These are phyloP conservation scores for Mus minutoides DNA, from an alignment of 2,797 vertebrate genomes.

Conservation along the genomic window DNA sequence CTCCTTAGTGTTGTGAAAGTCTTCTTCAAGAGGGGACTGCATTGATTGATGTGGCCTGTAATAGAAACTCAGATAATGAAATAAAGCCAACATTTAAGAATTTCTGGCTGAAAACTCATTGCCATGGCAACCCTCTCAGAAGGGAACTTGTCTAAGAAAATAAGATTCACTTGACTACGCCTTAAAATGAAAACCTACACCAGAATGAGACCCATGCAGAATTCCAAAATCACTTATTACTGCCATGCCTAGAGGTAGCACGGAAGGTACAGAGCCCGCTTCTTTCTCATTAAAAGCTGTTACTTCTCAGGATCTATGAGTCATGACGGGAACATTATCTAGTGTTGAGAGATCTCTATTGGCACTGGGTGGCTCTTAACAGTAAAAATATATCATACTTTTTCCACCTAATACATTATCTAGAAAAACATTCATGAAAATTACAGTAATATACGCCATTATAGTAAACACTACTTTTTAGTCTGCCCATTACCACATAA, in stretches of 20 bases:
- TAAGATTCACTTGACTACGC: conserved; percentile 76
- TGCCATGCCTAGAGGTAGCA: not conserved
- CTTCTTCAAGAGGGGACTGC: conserved; percentile 77
- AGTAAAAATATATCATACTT: conserved; percentile 5
- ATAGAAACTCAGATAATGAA: conserved; percentile 84
- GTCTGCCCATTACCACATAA: not conserved
- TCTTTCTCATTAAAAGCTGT: conserved; percentile 29
- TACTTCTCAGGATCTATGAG: conserved; percentile 1
- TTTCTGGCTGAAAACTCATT: conserved; percentile 83
- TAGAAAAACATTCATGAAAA: not conserved
- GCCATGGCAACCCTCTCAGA: conserved; percentile 83
- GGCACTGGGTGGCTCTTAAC: not conserved
- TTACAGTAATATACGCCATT: not conserved
- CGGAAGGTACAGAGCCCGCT: not conserved
- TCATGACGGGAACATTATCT: not conserved
- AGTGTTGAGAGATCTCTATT: not conserved
- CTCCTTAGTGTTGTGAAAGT: conserved; percentile 69
- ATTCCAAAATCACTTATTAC: conserved; percentile 53
- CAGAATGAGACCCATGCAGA: conserved; percentile 66
- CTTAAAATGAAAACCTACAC: conserved; percentile 75
- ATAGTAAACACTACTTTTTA: not conserved
- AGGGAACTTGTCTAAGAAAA: conserved; percentile 78
- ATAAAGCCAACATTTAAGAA: conserved; percentile 84
- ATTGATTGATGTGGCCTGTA: conserved; percentile 82
- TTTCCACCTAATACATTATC: not conserved